These are phyloP conservation scores for Threskiornis aethiopicus DNA, from an alignment of 2,797 vertebrate species.

Conservation along the genomic window DNA sequence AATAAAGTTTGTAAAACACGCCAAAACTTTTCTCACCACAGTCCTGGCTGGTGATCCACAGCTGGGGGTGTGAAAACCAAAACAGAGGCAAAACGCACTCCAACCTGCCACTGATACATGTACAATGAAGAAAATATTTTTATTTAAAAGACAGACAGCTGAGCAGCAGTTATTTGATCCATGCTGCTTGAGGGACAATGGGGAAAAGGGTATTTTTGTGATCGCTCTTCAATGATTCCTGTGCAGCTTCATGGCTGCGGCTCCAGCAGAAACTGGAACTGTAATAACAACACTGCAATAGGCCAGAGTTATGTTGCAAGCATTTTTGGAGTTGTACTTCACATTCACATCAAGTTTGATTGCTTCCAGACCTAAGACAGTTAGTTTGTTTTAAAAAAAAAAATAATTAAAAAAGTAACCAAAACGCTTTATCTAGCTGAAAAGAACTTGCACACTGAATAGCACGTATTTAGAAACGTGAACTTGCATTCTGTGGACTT, in stretches of 20 bases:
- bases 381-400: not conserved
- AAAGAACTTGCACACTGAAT: constrained; percentile 16
- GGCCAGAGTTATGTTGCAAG: constrained; percentile 22
- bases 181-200: constrained; percentile 58
- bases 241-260: not conserved
- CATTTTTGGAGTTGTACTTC: constrained; percentile 47
- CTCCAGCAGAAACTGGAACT: constrained; percentile 62
- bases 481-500: not conserved
- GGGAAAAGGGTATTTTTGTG: constrained; percentile 64
- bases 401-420: not conserved
- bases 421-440: constrained; percentile 35
- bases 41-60: constrained; percentile 34
- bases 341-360: constrained; percentile 47
- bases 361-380: constrained; percentile 64
- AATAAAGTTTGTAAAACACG: constrained; percentile 57
- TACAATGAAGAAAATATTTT: constrained; percentile 65
- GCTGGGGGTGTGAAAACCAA: constrained; percentile 58
- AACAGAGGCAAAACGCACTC: constrained; percentile 42
- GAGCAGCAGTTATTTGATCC: constrained; percentile 68
- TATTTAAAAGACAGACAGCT: constrained; percentile 68
- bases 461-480: not conserved
- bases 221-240: constrained; percentile 21
- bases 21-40: constrained; percentile 46
- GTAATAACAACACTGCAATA: constrained; percentile 36
- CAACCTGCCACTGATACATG: constrained; percentile 18